Base-by-base conservation (phyloP, 2,888 invertebrate genomes). In the Pachydiplax longipennis region DNA sequence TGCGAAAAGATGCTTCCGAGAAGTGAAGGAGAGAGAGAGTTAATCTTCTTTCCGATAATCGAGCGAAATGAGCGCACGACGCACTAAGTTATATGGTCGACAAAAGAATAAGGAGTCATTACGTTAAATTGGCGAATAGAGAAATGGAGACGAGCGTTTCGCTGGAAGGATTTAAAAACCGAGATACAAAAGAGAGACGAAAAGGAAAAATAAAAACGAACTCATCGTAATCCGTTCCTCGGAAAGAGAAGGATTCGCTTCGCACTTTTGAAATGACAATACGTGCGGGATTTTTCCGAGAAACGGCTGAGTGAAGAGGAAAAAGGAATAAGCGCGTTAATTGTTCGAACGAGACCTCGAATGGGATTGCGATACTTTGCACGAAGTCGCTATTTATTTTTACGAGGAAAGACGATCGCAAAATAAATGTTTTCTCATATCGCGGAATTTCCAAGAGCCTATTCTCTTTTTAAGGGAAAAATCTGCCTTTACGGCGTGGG, bases 1-100 rank as follows among this genome's bases (percentile, higher is more conserved):
- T 31, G 81, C 0, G 87, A 40, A 58, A 87, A 87, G 35, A 37
- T 37, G 83, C 58, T 87, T 87, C 87, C 87, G 61, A 61, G 87
- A 87, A 87, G 48, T n/a, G 35, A 35, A 22, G 81, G 83, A 25
- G 83, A 12, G 37, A 35, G n/a, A 83, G 40, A 83, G 58, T 37
- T 31, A 13, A 31, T 25, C 73, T 31, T 8, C 73, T 13, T 73
- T 73, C 73, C 25, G 73, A 73, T 73, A 73, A 73, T 73, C 73
- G 73, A 10, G 25, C 12, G 25, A 25, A 73, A 73, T 73, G 13
- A 73, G 73, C 22, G 13, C 25, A 13, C n/a, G 73, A 73, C 0
- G 73, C 25, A 31, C 5, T 31, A 10, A 2, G 31, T 25, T 25
- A 73, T 25, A 73, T 31, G 3, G 73, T 25, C 73, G 13, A 73